Evolutionary conservation across 2,888 invertebrate species (phyloP).

Genomic region (Aricia artaxerxes): DNA sequence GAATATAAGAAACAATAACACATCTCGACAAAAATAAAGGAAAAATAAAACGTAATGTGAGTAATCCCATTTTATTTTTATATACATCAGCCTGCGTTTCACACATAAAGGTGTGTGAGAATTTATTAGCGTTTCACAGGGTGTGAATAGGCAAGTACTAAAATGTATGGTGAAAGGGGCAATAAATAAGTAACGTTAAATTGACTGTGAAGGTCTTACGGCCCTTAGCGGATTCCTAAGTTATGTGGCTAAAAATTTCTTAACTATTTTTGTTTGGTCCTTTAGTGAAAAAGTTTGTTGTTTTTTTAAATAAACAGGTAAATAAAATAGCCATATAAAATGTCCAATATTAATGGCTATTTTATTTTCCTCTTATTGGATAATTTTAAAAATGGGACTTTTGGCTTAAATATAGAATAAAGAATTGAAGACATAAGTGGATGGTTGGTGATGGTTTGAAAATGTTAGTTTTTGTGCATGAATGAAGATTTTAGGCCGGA

Average conservation of each 20-base stretch:
- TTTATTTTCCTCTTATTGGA: too few relatives aligned
- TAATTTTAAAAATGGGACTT: too few relatives aligned
- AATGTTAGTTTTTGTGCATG: too few relatives aligned
- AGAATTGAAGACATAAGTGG: too few relatives aligned
- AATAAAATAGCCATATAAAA: too few relatives aligned
- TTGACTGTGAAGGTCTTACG: slow-evolving; percentile 74
- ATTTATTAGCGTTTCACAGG: slow-evolving; percentile 54
- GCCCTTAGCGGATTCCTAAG: slow-evolving; percentile 44
- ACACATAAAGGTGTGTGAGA: slow-evolving; percentile 57
- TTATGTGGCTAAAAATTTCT: neutral
- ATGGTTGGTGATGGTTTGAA: too few relatives aligned
- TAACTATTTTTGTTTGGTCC: slow-evolving; percentile 13
- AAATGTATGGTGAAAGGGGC: slow-evolving; percentile 66
- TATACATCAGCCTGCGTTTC: slow-evolving; percentile 59
- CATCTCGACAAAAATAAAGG: slow-evolving; percentile 8
- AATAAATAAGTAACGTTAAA: slow-evolving; percentile 76
- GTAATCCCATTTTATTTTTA: slow-evolving; percentile 50
- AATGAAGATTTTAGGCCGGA: too few relatives aligned
- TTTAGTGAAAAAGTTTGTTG: neutral
- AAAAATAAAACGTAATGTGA: slow-evolving; percentile 36
- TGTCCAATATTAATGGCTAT: too few relatives aligned
- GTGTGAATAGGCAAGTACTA: slow-evolving; percentile 50
- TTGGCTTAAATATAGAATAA: too few relatives aligned
- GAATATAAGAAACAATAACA: neutral
- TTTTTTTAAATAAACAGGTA: too few relatives aligned